These are phyloP conservation scores for Phortica okadai DNA, from an alignment of 2,888 invertebrate genomes.

Conservation along the genomic window DNA sequence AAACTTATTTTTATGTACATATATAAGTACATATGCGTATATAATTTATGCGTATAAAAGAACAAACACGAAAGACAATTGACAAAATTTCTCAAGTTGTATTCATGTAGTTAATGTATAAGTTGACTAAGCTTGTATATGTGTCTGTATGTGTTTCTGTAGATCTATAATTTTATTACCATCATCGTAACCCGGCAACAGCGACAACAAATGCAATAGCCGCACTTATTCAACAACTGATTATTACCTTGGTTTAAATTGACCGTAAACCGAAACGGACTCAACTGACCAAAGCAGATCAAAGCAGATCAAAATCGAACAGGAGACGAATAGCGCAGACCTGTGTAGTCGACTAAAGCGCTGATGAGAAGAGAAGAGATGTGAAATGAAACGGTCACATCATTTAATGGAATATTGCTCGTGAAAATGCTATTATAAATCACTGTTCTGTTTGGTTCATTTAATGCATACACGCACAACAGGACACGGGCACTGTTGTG, in stretches of 20 bases:
- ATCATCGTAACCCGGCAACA: neutral
- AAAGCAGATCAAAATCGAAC: no score
- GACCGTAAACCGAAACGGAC: slow-evolving; percentile 18
- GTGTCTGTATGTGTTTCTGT: neutral
- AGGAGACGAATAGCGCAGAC: neutral
- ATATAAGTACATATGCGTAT: no score
- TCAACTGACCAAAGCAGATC: neutral
- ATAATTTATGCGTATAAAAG: no score
- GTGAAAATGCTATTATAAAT: slow-evolving; percentile 17
- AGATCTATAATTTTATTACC: neutral
- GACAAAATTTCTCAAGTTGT: neutral
- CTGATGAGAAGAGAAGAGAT: no score
- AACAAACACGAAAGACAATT: neutral
- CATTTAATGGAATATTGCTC: neutral
- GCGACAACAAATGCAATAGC: neutral
- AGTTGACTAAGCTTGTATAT: neutral
- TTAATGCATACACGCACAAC: neutral
- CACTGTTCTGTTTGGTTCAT: neutral
- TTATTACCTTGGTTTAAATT: slow-evolving; percentile 16
- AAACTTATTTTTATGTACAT: no score
- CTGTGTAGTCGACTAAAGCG: neutral
- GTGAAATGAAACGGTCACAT: no score
- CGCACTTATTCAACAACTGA: slow-evolving; percentile 9
- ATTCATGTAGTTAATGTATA: neutral
- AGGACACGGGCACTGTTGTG: no score